Base-by-base conservation (phyloP, 2,888 invertebrate genomes). In the Bellardia pandia region DNA sequence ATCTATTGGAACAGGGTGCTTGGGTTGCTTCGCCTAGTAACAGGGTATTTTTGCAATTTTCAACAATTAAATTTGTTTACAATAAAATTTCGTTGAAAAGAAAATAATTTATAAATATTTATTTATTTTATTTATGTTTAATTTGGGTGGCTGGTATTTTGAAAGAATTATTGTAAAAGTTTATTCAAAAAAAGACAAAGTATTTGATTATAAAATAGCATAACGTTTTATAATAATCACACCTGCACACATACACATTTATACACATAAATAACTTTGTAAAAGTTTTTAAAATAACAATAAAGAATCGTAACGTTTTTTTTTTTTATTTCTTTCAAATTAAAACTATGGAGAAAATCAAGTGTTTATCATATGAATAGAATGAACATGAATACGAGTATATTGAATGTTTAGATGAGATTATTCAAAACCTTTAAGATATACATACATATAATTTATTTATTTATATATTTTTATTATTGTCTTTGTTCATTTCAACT, bases 401-500 rank as follows among this genome's bases (percentile, higher is more conserved):
- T 8, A 51, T 51, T n/a, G 51, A 51, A 51, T 51, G 13, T 3
- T 23, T 45, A 53, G 71, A 71, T 71, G 51, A 53, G n/a, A 45
- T 53, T 53, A 71, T 71, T 37, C 13, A 53, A 71, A 71, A 71
- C 16, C 9, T 64, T 64, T 40, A 14, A 33, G 3, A n/a, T 14
- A 14, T 33, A 51, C 7, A 37, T 71, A 37, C 16, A 33, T 60
- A 51, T 7, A 51, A 71, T 53, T 71, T n/a, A 53, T 53, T 71
- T 53, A 30, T 66, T 74, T 45, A 7, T 68, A 23, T 66, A 33
- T 23, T 62, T n/a, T 53, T 40, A 9, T 56, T 64, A 13, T 64
- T 72, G 71, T 64, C n/a, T 77, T 42, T 64, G 23, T 80, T 71
- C 42, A 51, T 56, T 74, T 56, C 9, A 56, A 23, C 37, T 64